These are phyloP conservation scores for Thysanoteuthis rhombus DNA, from an alignment of 2,888 invertebrate species.

Conservation along the genomic window DNA sequence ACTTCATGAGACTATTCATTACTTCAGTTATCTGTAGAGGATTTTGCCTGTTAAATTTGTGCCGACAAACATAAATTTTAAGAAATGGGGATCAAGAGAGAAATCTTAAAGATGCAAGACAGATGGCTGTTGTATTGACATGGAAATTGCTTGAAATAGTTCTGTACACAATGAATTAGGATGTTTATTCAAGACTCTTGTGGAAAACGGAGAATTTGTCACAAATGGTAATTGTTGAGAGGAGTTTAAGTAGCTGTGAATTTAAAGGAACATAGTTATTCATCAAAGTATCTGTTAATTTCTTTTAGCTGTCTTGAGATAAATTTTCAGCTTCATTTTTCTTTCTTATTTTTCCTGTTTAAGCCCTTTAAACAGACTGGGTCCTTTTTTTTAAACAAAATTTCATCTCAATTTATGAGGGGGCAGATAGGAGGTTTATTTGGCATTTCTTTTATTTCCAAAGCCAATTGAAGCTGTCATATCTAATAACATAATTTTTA, in stretches of 20 bases:
- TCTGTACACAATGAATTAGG: neutral
- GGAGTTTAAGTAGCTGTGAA: neutral
- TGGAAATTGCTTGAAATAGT: neutral
- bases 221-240: neutral
- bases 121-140: neutral
- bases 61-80: neutral
- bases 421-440: neutral
- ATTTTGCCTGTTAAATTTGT: neutral
- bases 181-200: neutral
- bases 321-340: neutral
- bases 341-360: neutral
- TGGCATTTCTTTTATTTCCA: neutral
- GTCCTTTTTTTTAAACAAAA: neutral
- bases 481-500: constrained; percentile 12
- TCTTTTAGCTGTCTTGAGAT: neutral
- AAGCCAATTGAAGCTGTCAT: constrained; percentile 12
- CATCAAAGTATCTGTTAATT: neutral
- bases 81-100: neutral
- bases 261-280: neutral
- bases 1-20: neutral
- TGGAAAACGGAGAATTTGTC: neutral
- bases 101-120: neutral
- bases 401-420: neutral
- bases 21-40: neutral
- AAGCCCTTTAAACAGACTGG: neutral